A percentile compares a stretch with the other conserved stretches of the same genome.
phyloP scores from a whole-genome alignment of 2,797 vertebrate species.

The Leuciscus waleckii region DNA sequence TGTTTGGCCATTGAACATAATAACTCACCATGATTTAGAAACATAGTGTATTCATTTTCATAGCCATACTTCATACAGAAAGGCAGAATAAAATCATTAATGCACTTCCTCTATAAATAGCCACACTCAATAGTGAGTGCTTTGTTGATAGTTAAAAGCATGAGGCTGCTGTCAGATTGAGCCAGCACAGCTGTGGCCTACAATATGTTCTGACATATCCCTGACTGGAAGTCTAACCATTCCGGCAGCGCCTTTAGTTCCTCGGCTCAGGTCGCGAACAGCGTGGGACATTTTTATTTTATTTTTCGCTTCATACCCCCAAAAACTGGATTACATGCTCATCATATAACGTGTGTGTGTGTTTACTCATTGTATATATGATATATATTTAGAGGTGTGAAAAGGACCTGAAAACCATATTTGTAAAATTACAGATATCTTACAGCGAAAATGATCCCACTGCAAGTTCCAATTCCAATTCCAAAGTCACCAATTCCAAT shows the following conservation, averaged over 20 bases:
- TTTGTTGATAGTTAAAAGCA: conserved; percentile 44
- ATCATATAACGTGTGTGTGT: background rate
- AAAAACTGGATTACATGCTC: background rate
- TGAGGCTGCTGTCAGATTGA: conserved; percentile 14
- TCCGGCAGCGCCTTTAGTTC: conserved; percentile 3
- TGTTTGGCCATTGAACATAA: conserved; percentile 26
- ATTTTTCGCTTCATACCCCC: background rate
- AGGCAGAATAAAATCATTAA: conserved; percentile 21
- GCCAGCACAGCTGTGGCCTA: background rate
- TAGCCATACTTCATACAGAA: conserved; percentile 30
- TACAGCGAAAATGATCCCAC: too few species aligned
- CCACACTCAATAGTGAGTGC: background rate
- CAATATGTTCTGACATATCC: conserved; percentile 8
- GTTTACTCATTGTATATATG: background rate
- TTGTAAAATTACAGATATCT: too few species aligned
- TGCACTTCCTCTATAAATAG: conserved; percentile 37
- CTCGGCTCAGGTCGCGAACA: conserved; percentile 8
- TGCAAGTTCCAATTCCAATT: too few species aligned
- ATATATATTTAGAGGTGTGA: background rate
- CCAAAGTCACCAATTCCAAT: too few species aligned
- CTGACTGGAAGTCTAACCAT: conserved; percentile 21
- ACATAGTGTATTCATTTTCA: conserved; percentile 27
- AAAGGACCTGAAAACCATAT: too few species aligned
- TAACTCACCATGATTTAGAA: conserved; percentile 21
- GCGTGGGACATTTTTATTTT: background rate